Evolutionary conservation across 2,113 vertebrate genomes (phyloP), one percentile per base, ranked within the genome.

Genomic region (Phodopus roborovskii): DNA sequence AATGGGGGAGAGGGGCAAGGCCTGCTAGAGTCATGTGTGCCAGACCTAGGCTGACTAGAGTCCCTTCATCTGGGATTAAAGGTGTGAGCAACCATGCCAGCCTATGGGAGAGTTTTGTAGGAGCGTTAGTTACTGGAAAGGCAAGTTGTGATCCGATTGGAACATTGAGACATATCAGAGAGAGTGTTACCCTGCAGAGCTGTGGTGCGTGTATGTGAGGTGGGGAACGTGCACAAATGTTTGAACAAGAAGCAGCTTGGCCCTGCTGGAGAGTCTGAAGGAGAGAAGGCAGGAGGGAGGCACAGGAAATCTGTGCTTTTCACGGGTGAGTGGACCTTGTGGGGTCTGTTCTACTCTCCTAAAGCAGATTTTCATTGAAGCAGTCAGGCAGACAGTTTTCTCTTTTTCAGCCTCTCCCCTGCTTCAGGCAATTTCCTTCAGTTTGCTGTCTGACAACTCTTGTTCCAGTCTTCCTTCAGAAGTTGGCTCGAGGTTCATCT

Each of bases 401-500:
- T 88, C 8, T 81, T 81, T 45, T 95, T 45, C 70, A 70, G 12
- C 36, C 28, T 50, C 48, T 90, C 36, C n/a, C 28, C 48, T 60
- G 86, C 73, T 94, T 91, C 56, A 15, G 60, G 36, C 17, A 0
- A 91, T 88, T 91, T 91, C 68, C 62, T 91, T 86, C 62, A 26
- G 62, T 88, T 95, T 88, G 30, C 33, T 90, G 79, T 91, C 53
- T 91, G 88, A 89, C 85, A 94, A 73, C 15, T 94, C 71, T 39
- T 19, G 91, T 90, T 88, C 75, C 84, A 79, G 1, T 87, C 62
- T 90, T 83, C 88, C 79, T 93, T 93, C 86, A 87, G 68, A 95
- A 93, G 50, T 13, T 73, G 70, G 91, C 92, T 97, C 74, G 73
- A 78, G 70, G 79, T 66, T 86, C 39, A 74, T 89, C 92, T 92